A percentile compares a stretch with the other conserved stretches of the same genome.
These are phyloP conservation scores for Oreortyx pictus DNA, from an alignment of 2,797 vertebrate genomes.

Conservation along the genomic window DNA sequence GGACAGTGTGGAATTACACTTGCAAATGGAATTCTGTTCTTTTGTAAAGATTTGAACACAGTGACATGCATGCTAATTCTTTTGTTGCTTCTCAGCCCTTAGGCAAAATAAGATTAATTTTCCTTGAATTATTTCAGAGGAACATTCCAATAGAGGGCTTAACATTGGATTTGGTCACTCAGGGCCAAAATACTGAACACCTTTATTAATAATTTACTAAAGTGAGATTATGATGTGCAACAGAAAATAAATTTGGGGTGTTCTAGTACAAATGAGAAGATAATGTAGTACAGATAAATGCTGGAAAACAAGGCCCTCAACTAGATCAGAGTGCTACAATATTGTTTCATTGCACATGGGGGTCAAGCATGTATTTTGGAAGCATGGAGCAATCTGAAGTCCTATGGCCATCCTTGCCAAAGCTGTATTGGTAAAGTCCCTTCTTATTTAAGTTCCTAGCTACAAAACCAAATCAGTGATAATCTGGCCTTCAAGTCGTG, in stretches of 20 bases:
- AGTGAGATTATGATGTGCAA: neutral
- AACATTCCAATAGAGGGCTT: neutral
- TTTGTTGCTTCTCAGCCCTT: slow-evolving; percentile 37
- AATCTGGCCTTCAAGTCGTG: neutral
- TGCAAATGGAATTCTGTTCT: slow-evolving; percentile 65
- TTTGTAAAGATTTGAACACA: slow-evolving; percentile 27
- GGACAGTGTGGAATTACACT: slow-evolving; percentile 58
- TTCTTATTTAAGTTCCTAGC: neutral
- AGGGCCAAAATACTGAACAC: slow-evolving; percentile 21
- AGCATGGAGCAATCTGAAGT: neutral
- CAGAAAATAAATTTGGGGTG: neutral
- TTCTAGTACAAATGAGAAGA: neutral
- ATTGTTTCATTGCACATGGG: neutral
- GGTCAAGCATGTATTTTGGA: neutral
- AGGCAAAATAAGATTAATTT: slow-evolving; percentile 52
- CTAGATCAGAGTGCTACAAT: neutral
- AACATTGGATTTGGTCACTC: slow-evolving; percentile 13
- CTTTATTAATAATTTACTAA: slow-evolving; percentile 16
- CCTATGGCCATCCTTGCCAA: neutral
- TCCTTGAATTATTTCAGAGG: neutral
- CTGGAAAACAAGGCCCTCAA: neutral
- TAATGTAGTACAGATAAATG: neutral
- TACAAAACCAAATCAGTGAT: neutral
- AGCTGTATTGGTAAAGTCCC: neutral
- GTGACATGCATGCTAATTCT: slow-evolving; percentile 63